Percentiles rank a stretch among this genome's conserved stretches.
These are phyloP conservation scores for Sicus ferrugineus DNA, from an alignment of 2,888 invertebrate genomes.

Conservation along the genomic window DNA sequence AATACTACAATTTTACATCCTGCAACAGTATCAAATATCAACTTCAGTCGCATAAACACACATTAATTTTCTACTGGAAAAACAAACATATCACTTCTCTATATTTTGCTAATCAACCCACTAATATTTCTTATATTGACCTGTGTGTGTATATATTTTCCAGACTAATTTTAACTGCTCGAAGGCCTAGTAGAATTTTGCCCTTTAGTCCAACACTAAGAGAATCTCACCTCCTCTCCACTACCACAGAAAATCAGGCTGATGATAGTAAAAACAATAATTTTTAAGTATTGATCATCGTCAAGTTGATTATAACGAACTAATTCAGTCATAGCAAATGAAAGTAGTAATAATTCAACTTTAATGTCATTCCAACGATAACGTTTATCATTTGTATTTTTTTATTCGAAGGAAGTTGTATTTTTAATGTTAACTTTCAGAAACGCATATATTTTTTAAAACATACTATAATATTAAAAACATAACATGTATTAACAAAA, in stretches of 20 bases:
- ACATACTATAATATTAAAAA: neutral
- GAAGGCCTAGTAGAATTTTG: slow-evolving; percentile 63
- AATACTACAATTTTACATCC: neutral
- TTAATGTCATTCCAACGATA: neutral
- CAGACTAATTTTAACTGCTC: slow-evolving; percentile 65
- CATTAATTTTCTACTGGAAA: neutral
- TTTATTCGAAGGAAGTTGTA: too few species aligned
- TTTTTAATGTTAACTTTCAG: too few species aligned
- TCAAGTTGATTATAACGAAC: neutral
- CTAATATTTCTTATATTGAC: slow-evolving; percentile 31
- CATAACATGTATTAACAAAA: neutral
- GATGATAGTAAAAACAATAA: slow-evolving; percentile 6
- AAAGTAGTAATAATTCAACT: neutral
- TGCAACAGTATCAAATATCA: too few species aligned
- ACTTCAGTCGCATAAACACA: too few species aligned
- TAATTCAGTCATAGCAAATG: neutral
- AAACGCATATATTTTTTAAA: too few species aligned
- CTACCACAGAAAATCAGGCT: slow-evolving; percentile 2
- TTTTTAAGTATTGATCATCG: neutral
- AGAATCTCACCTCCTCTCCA: slow-evolving; percentile 8
- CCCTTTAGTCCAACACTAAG: slow-evolving; percentile 55
- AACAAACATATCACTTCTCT: neutral
- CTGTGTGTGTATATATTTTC: slow-evolving; percentile 48
- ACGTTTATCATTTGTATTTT: too few species aligned
- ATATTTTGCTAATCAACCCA: neutral